Percentiles rank a stretch among this genome's conserved stretches.
Evolutionary conservation across 2,888 invertebrate genomes (phyloP).

Genomic region (Xylophagus ater): DNA sequence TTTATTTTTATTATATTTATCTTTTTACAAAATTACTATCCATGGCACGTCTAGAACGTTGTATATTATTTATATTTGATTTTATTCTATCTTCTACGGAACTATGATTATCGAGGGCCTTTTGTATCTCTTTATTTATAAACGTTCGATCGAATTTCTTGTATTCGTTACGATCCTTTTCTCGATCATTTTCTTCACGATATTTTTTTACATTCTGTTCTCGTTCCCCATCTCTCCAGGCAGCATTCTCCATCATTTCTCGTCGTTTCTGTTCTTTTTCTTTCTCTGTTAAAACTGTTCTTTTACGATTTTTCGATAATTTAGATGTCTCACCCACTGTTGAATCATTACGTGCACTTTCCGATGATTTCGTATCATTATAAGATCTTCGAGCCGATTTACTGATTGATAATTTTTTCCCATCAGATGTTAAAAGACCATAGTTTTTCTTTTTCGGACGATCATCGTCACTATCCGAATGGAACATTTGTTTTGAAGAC

Average conservation of each 20-base stretch:
- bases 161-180: slow-evolving; percentile 37
- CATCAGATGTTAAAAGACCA: slow-evolving; percentile 37
- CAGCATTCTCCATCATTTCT: slow-evolving; percentile 78
- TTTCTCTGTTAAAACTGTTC: slow-evolving; percentile 43
- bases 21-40: slow-evolving; percentile 70
- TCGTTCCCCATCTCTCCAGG: slow-evolving; percentile 54
- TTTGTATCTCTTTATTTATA: slow-evolving; percentile 36
- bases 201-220: slow-evolving; percentile 51
- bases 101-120: slow-evolving; percentile 48
- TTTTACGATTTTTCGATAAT: slow-evolving; percentile 1
- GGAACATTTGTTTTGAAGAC: background rate
- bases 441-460: slow-evolving; percentile 24
- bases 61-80: slow-evolving; percentile 82
- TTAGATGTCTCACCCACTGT: background rate
- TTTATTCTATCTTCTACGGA: slow-evolving; percentile 73
- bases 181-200: slow-evolving; percentile 46
- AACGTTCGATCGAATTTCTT: slow-evolving; percentile 44
- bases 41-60: slow-evolving; percentile 69
- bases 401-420: slow-evolving; percentile 23
- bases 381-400: background rate
- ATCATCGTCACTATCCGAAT: background rate
- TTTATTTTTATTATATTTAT: slow-evolving; percentile 25
- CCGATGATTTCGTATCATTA: background rate
- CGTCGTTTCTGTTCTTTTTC: slow-evolving; percentile 58
- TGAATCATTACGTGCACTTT: background rate